Conservation (phyloP, 2,888 invertebrate genomes). For the Entomobrya multifasciata region DNA sequence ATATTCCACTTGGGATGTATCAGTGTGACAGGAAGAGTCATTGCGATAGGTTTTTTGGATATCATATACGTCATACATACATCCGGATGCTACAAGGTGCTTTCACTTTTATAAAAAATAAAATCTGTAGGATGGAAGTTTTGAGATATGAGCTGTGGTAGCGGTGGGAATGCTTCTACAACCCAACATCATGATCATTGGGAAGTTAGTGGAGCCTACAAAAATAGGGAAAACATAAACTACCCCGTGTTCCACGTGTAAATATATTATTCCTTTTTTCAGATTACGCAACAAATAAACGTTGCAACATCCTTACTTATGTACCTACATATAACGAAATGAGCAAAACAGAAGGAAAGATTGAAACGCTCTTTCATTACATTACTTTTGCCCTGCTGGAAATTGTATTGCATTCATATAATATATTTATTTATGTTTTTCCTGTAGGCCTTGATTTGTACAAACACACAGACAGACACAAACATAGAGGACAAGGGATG, state of each 20-base stretch:
- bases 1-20: conserved; percentile 21
- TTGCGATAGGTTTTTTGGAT: conserved; percentile 37
- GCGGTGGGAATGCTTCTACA: conserved; percentile 5
- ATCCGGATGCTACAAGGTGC: neutral
- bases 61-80: conserved; percentile 18
- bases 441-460: neutral
- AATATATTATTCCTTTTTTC: neutral
- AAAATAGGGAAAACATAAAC: neutral
- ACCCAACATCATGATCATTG: too few relatives aligned
- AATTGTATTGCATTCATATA: too few relatives aligned
- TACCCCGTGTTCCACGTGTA: too few relatives aligned
- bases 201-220: neutral
- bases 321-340: neutral
- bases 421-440: conserved; percentile 13
- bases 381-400: neutral
- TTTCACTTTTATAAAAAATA: neutral
- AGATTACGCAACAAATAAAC: conserved; percentile 41
- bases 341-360: neutral
- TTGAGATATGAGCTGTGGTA: neutral
- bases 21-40: conserved; percentile 44
- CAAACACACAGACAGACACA: neutral
- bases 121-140: too few relatives aligned
- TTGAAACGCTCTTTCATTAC: conserved; percentile 28
- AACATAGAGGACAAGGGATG: neutral
- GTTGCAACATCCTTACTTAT: conserved; percentile 6